A percentile compares a stretch with the other conserved stretches of the same genome.
These are phyloP conservation scores for Meloe dianella DNA, from an alignment of 2,888 invertebrate genomes.

Conservation along the genomic window DNA sequence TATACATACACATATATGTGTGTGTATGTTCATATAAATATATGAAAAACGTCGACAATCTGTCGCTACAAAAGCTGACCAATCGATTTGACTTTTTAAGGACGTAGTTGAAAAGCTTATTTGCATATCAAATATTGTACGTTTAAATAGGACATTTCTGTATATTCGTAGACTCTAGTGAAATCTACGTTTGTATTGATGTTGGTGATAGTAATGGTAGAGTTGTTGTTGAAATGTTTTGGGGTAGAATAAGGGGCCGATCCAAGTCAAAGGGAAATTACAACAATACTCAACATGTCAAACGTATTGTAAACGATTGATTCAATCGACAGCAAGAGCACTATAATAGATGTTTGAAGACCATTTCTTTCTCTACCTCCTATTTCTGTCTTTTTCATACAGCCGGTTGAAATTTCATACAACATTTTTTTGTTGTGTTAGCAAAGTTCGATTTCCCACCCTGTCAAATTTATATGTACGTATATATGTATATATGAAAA, in stretches of 20 bases:
- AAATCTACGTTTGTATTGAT: conserved; percentile 21
- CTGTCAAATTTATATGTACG: too few relatives aligned
- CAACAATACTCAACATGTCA: conserved; percentile 10
- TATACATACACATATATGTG: too few relatives aligned
- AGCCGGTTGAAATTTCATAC: neutral
- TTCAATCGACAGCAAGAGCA: conserved; percentile 6
- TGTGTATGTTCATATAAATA: neutral
- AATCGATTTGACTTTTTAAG: conserved; percentile 22
- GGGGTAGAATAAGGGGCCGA: neutral
- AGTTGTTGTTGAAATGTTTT: conserved; percentile 3
- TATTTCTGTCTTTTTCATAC: neutral
- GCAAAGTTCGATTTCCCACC: conserved; percentile 1
- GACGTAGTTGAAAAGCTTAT: conserved; percentile 22
- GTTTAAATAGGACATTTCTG: conserved; percentile 13
- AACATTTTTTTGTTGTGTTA: neutral
- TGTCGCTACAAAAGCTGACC: conserved; percentile 27
- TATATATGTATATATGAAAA: neutral
- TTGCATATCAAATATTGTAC: conserved; percentile 19
- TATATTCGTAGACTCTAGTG: conserved; percentile 5
- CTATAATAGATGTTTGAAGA: conserved; percentile 9
- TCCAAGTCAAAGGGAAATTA: conserved; percentile 9
- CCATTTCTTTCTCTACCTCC: neutral
- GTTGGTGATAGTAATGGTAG: conserved; percentile 14
- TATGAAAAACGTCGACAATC: conserved; percentile 19
- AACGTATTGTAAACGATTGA: conserved; percentile 11